These are phyloP conservation scores for Crocuta crocuta DNA, from an alignment of 2,113 vertebrate species.

Conservation along the genomic window DNA sequence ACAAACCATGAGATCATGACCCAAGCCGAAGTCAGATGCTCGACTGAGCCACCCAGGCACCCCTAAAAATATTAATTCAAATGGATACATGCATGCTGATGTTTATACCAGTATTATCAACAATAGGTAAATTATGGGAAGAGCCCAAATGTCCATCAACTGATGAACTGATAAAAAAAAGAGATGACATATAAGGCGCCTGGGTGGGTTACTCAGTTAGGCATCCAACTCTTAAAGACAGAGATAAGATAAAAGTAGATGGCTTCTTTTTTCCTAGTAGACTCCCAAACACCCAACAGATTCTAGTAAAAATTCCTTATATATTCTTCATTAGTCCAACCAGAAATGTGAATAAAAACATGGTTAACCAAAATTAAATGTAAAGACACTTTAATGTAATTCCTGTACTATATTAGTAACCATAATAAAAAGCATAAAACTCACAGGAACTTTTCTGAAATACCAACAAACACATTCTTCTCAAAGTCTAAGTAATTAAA, in stretches of 20 bases:
- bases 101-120: background rate
- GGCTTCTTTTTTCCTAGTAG: background rate
- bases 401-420: background rate
- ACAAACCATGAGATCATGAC: no score
- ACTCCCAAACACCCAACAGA: background rate
- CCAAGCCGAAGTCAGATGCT: no score
- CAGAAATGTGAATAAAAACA: constrained; percentile 44
- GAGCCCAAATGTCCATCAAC: background rate
- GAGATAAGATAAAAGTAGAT: constrained; percentile 44
- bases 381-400: constrained; percentile 41
- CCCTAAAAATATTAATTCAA: background rate
- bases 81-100: background rate
- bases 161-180: background rate
- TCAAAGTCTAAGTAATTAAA: constrained; percentile 55
- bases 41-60: no score
- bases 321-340: background rate
- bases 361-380: constrained; percentile 15
- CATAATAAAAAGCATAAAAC: background rate
- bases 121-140: background rate
- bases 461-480: background rate
- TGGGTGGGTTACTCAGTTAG: no score
- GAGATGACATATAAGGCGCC: no score
- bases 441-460: background rate
- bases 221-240: background rate
- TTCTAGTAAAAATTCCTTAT: constrained; percentile 16